Evolutionary conservation across 2,888 invertebrate genomes (phyloP).

Genomic region (Sarcophaga rosellei): DNA sequence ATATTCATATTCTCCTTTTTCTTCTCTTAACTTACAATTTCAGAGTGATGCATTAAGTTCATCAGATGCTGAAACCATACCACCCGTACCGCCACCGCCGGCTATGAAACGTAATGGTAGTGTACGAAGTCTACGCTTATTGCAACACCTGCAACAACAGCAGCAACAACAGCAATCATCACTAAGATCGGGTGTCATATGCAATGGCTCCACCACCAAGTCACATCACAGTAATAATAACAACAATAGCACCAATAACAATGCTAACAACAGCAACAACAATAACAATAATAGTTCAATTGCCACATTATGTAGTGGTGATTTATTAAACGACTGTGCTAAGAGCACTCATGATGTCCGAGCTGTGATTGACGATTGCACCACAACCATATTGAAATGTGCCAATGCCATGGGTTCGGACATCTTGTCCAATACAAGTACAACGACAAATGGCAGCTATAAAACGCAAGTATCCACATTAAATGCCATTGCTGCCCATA

Average conservation of each 20-base stretch:
- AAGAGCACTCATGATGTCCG: constrained; percentile 73
- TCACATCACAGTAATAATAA: constrained; percentile 60
- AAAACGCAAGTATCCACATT: constrained; percentile 64
- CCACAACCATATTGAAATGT: constrained; percentile 79
- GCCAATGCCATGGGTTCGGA: constrained; percentile 75
- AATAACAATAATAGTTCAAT: constrained; percentile 70
- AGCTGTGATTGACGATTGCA: constrained; percentile 79
- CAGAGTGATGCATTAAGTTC: constrained; percentile 78
- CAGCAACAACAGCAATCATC: constrained; percentile 64
- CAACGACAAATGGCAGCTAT: constrained; percentile 63
- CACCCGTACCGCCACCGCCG: constrained; percentile 80
- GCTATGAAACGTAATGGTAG: constrained; percentile 78
- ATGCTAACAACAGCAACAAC: constrained; percentile 65
- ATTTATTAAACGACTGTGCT: constrained; percentile 75
- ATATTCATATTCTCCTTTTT: constrained; percentile 3
- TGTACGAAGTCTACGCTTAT: constrained; percentile 75
- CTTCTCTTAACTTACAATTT: constrained; percentile 22
- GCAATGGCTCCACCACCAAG: constrained; percentile 53
- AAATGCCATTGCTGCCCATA: constrained; percentile 68
- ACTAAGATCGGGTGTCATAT: constrained; percentile 61
- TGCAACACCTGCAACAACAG: constrained; percentile 74
- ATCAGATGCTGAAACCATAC: constrained; percentile 79
- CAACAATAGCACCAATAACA: constrained; percentile 64
- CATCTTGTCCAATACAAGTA: constrained; percentile 67
- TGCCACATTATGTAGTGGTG: constrained; percentile 74